Percentiles rank a stretch among this genome's conserved stretches.
phyloP scores from a whole-genome alignment of 2,797 vertebrate genomes.

The Macropus fuliginosus region DNA sequence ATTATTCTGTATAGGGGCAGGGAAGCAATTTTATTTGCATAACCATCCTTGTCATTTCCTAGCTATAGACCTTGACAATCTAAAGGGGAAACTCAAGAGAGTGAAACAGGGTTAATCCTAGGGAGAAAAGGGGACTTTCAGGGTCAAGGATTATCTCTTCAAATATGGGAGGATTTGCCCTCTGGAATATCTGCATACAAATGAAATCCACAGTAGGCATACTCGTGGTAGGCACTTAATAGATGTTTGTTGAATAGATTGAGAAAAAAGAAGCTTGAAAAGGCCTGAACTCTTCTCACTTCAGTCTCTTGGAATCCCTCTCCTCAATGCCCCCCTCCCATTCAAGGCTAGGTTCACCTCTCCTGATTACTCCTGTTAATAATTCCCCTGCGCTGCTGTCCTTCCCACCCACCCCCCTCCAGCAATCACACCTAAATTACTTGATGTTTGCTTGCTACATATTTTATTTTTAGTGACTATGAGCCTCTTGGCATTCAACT shows the following conservation, averaged over 20 bases:
- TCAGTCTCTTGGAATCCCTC: neutral
- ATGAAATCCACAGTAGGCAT: neutral
- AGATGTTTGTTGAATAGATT: neutral
- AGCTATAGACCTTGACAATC: neutral
- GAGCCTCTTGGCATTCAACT: neutral
- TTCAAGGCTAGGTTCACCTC: neutral
- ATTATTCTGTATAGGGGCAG: neutral
- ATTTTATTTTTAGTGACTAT: neutral
- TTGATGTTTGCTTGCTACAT: neutral
- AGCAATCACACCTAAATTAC: neutral
- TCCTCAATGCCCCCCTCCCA: rapidly evolving
- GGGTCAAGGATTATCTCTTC: neutral
- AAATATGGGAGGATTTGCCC: neutral
- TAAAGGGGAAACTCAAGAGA: neutral
- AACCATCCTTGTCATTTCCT: neutral
- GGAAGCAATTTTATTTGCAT: neutral
- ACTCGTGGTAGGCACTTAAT: neutral
- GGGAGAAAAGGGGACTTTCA: neutral
- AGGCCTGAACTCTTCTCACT: neutral
- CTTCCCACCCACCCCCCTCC: too few species aligned
- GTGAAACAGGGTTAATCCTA: neutral
- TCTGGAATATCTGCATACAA: neutral
- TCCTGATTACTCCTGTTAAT: neutral
- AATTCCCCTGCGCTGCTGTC: neutral
- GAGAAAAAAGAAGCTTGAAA: neutral